Evolutionary conservation across 2,888 invertebrate genomes (phyloP).

Genomic region (Hirtodrosophila cameraria): DNA sequence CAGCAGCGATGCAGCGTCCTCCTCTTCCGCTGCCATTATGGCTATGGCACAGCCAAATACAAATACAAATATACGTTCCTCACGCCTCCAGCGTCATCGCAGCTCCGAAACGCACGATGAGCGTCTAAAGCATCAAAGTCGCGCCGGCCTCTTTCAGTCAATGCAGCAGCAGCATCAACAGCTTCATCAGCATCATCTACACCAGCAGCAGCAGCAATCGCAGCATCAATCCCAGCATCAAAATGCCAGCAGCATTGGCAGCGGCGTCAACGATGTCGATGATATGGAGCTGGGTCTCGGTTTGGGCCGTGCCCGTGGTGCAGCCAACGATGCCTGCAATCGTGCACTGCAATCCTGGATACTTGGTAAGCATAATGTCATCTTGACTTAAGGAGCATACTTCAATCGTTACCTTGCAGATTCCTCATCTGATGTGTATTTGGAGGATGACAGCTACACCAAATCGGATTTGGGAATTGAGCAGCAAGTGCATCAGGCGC

Average conservation of each 20-base stretch:
- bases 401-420: conserved; percentile 52
- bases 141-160: conserved; percentile 71
- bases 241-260: conserved; percentile 60
- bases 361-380: conserved; percentile 54
- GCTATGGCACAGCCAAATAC: conserved; percentile 40
- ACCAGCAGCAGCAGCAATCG: conserved; percentile 38
- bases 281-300: conserved; percentile 73
- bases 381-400: too few relatives aligned
- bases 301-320: conserved; percentile 64
- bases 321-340: conserved; percentile 55
- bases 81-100: conserved; percentile 83
- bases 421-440: conserved; percentile 83
- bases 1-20: conserved; percentile 12
- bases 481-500: conserved; percentile 58
- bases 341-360: conserved; percentile 80
- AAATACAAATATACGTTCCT: conserved; percentile 70
- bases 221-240: conserved; percentile 55
- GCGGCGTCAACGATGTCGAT: conserved; percentile 61
- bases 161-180: conserved; percentile 77
- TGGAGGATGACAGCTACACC: conserved; percentile 83
- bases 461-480: conserved; percentile 84
- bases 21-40: conserved; percentile 42
- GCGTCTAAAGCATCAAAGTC: conserved; percentile 79
- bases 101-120: conserved; percentile 84
- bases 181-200: conserved; percentile 63